Base-by-base conservation (phyloP, 2,797 vertebrate species). In the Fratercula arctica region DNA sequence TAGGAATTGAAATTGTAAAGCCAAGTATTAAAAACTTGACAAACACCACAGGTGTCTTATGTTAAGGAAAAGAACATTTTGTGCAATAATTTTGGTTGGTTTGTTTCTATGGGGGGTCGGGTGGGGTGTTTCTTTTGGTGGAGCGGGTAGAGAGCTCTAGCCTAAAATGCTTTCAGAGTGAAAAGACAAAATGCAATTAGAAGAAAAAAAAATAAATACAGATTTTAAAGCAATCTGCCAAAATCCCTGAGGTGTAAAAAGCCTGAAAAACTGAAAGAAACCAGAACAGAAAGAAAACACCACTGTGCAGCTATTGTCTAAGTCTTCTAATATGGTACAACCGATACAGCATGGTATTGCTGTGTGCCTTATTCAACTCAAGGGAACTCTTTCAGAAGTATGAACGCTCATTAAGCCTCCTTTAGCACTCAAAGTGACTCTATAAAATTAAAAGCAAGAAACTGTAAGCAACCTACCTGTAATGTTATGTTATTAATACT, bases 401-500 rank as follows among this genome's bases (percentile, higher is more conserved):
- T 0, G 2, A 16, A 77, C 2, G 2, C 7, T 86, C 31, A 13
- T 61, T 61, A 63, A 83, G 57, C 13, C 23, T 75, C 86, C 39
- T 56, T 64, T 20, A 67, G 67, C 7, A 10, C 28, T 79, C 56
- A 48, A 68, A 84, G 6, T 29, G 16, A 73, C 21, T 64, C 33
- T 26, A 29, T 9, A 57, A 61, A 70, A 87, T 12, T 39, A 73
- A 73, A 85, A 66, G n/a, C 53, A 91, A 72, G 67, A 54, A 74
- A 74, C 29, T 45, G 15, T 2, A 6, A 80, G 9, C 6, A 43
- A 74, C 87, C 48, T 85, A 99, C 99, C 99, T 99, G 99, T 59
- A 99, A 94, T 0, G 99, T 99, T 98, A 99, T 99, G 95, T 99
- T 99, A 97, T 99, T 99, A 96, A 99, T 99, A 98, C 98, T 98